Evolutionary conservation across 2,113 vertebrate genomes (phyloP), one percentile per base, ranked within the genome.

Genomic region (Amazona vittata): DNA sequence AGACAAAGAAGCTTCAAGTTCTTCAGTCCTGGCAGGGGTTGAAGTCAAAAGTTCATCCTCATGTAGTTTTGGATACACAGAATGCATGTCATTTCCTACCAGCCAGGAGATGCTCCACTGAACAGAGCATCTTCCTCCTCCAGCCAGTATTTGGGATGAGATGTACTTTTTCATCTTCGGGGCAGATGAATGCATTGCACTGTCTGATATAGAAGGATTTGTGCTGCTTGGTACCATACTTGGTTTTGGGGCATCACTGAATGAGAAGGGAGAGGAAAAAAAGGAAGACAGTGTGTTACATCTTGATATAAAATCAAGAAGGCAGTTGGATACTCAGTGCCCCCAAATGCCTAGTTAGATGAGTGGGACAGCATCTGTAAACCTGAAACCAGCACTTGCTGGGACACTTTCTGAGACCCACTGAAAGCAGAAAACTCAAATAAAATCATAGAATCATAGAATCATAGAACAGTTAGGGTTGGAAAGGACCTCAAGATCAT

Each of bases 41-140:
- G 83, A 93, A 96, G 94, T 95, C 92, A 95, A 90, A 95, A 96
- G 93, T 95, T 96, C 88, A 93, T 84, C 69, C 41, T 82, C 4
- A 11, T 64, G 50, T 91, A 53, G 69, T 83, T 93, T 75, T 83
- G 85, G 69, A 73, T 47, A 37, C 29, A 68, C 70, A 83, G 82
- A 86, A 41, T 53, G 52, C 9, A 28, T 69, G 81, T 84, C 9
- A 7, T 46, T 92, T 95, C 65, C 39, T 52, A 64, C 64, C 47
- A 75, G 43, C 86, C n/a, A 41, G 43, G 80, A 89, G 76, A 73
- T 91, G 85, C 85, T 59, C 63, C 39, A 43, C 25, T 93, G 78
- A 85, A 49, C 53, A 67, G 77, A 85, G 19, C 44, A 70, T 75
- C 79, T 90, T 90, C 85, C 63, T 89, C 12, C 55, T 90, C 57